Evolutionary conservation across 2,797 vertebrate species (phyloP).

Genomic region (Enteromius viviparus): DNA sequence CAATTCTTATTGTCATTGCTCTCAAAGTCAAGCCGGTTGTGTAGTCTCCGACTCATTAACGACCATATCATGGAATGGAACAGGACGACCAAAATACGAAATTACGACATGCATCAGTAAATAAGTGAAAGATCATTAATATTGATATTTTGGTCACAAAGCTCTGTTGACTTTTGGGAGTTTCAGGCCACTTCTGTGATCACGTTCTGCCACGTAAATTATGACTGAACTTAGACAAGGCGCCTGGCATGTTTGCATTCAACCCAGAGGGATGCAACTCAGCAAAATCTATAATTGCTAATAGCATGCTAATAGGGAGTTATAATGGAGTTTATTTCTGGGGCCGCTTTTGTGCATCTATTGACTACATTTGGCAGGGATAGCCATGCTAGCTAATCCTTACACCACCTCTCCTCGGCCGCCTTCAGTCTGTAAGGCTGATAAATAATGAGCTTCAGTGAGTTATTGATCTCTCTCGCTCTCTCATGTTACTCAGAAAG

Average conservation of each 20-base stretch:
- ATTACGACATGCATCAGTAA: not conserved
- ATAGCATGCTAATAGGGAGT: conserved; percentile 61
- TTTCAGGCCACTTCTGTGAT: conserved; percentile 21
- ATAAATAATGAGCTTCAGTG: conserved; percentile 80
- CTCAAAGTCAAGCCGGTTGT: conserved; percentile 54
- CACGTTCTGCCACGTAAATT: conserved; percentile 18
- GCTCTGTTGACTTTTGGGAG: conserved; percentile 34
- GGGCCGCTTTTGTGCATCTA: conserved; percentile 53
- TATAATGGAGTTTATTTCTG: conserved; percentile 65
- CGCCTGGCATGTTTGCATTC: conserved; percentile 31
- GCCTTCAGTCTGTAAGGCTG: conserved; percentile 71
- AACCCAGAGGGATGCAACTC: conserved; percentile 49
- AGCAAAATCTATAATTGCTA: conserved; percentile 56
- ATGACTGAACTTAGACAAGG: conserved; percentile 24
- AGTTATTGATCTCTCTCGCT: conserved; percentile 74
- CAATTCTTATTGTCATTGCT: conserved; percentile 45
- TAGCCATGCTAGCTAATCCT: conserved; percentile 59
- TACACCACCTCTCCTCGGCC: conserved; percentile 53
- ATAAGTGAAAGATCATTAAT: conserved; percentile 21
- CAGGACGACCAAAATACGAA: not conserved
- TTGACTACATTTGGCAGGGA: conserved; percentile 51
- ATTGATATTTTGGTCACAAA: not conserved
- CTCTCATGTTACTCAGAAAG: conserved; percentile 67
- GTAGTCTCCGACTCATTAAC: conserved; percentile 44
- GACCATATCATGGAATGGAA: conserved; percentile 25